Evolutionary conservation across 2,113 vertebrate species (phyloP), one percentile per base, ranked within the genome.

Genomic region (Notothenia rossii): DNA sequence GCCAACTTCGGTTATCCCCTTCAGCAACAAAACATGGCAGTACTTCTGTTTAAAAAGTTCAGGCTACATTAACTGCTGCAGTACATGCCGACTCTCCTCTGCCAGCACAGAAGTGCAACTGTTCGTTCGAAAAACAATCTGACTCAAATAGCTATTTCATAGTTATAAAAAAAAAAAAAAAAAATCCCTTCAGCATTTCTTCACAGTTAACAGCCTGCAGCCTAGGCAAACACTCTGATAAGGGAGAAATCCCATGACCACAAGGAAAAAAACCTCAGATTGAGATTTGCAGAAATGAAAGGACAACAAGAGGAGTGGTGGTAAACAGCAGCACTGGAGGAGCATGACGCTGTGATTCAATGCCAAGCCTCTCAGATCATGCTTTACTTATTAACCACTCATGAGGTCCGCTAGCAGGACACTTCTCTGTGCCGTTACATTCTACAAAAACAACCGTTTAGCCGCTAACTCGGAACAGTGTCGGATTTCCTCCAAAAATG

Each of bases 341-440:
- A 81, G 86, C 88, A 85, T 89, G 86, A 93, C 72, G 45, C 77
- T 43, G 74, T 46, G 85, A 84, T 77, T 87, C 73, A 84, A 88
- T 83, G 90, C 85, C 89, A 88, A 88, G 86, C 79, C 80, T 68
- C 79, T 80, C 61, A 79, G 87, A 93, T 95, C 94, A 95, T 83
- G 90, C 89, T 86, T 93, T 87, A 87, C 92, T 92, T 89, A 94
- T 94, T 95, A 93, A 91, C 83, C 91, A 87, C 89, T 93, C 91
- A 90, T 89, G 89, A 87, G 91, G 78, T 89, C 69, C 79, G 85
- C 63, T 70, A 36, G 58, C 83, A 64, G 82, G 84, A 82, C 10
- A 7, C 84, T 78, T 65, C 82, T 78, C 77, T 66, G 55, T 64
- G 58, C 68, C 50, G 49, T 49, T 79, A 65, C 7, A 7, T 69